phyloP scores from a whole-genome alignment of 2,888 invertebrate genomes.

The Andrena flavipes region DNA sequence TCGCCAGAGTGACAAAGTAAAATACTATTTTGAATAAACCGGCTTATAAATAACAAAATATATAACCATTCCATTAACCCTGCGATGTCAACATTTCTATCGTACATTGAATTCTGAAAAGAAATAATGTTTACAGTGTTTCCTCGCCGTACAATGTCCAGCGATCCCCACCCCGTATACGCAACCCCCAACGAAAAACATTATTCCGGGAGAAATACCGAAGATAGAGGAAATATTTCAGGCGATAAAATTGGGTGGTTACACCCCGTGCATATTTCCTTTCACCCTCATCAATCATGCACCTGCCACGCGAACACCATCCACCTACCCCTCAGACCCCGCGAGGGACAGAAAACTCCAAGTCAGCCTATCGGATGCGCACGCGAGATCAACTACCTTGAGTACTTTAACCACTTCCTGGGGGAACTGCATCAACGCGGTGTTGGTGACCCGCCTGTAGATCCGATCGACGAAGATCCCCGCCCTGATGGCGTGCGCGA shows the following conservation, averaged over 20 bases:
- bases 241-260: conserved; percentile 4
- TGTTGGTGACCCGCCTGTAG: conserved; percentile 92
- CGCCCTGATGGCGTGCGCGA: conserved; percentile 97
- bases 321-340: background rate
- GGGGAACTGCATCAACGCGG: conserved; percentile 94
- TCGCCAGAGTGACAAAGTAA: too few relatives aligned
- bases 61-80: too few relatives aligned
- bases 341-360: background rate
- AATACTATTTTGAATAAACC: too few relatives aligned
- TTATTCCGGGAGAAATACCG: background rate
- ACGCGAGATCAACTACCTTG: conserved; percentile 88
- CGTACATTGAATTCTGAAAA: too few relatives aligned
- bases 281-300: conserved; percentile 6
- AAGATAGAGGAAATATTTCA: background rate
- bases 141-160: background rate
- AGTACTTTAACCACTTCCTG: conserved; percentile 93
- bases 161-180: background rate
- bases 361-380: conserved; percentile 10
- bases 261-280: background rate
- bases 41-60: too few relatives aligned
- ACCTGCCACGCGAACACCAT: background rate
- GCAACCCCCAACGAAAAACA: background rate
- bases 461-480: conserved; percentile 98
- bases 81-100: too few relatives aligned
- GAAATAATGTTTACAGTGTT: too few relatives aligned